Evolutionary conservation across 2,797 vertebrate genomes (phyloP).

Genomic region (Centroberyx gerrardi): DNA sequence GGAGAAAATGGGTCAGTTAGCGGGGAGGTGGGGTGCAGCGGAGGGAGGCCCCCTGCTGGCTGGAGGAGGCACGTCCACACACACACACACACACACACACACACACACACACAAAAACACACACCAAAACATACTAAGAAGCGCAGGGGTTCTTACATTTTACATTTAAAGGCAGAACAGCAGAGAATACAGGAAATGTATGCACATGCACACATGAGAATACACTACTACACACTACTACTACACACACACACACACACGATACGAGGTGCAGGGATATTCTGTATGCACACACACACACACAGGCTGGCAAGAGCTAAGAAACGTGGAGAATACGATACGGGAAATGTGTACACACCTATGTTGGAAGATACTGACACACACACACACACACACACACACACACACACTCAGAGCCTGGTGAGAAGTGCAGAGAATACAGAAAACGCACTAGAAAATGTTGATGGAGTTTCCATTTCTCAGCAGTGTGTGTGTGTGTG

Average conservation of each 20-base stretch:
- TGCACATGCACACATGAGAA: too few relatives aligned
- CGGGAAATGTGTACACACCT: too few relatives aligned
- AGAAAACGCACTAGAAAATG: too few relatives aligned
- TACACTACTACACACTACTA: background rate
- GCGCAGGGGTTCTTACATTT: background rate
- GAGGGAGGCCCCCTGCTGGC: slow-evolving; percentile 60
- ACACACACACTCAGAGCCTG: too few relatives aligned
- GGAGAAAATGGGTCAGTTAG: slow-evolving; percentile 82
- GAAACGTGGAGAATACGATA: too few relatives aligned
- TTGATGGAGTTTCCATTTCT: too few relatives aligned
- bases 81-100: slow-evolving; percentile 1
- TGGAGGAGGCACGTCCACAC: slow-evolving; percentile 1
- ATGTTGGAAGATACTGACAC: too few relatives aligned
- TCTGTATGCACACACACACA: background rate
- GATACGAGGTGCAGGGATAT: too few relatives aligned
- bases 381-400: too few relatives aligned
- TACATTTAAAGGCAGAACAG: too few relatives aligned
- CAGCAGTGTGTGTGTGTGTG: background rate
- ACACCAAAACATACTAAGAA: background rate
- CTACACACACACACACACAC: background rate
- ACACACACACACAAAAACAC: background rate
- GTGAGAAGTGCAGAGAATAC: too few relatives aligned
- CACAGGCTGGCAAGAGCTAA: background rate
- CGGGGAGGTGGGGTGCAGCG: slow-evolving; percentile 19
- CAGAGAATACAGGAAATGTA: too few relatives aligned